Evolutionary conservation across 2,113 vertebrate genomes (phyloP).

Genomic region (Heliornis fulica): DNA sequence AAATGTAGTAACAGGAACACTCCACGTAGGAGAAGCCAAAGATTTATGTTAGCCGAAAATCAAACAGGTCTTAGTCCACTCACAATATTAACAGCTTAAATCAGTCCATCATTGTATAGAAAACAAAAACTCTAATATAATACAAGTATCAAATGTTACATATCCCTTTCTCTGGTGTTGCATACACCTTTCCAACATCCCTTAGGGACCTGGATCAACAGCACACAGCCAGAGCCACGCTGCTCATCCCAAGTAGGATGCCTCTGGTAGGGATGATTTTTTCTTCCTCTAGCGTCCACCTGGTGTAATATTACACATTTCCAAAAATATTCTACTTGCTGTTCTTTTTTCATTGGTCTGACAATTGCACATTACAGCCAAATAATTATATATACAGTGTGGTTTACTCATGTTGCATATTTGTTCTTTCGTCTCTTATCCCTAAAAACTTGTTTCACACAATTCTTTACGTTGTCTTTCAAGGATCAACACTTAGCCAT

Average conservation of each 20-base stretch:
- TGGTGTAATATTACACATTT: background rate
- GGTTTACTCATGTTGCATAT: background rate
- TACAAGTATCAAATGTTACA: background rate
- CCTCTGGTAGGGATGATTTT: background rate
- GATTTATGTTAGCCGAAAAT: background rate
- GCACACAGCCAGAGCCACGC: accelerated
- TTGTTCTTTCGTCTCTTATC: background rate
- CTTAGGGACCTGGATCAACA: background rate
- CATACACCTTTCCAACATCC: background rate
- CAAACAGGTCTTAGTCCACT: background rate
- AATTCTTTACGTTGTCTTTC: background rate
- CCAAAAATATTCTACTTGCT: background rate
- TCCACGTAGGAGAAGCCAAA: background rate
- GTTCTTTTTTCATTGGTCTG: background rate
- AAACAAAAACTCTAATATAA: background rate
- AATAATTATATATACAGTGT: background rate
- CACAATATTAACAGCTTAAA: background rate
- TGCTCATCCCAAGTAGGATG: background rate
- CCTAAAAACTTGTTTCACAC: background rate
- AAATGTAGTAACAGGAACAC: background rate
- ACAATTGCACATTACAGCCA: background rate
- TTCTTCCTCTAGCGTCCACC: background rate
- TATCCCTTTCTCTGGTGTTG: background rate
- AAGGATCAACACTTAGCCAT: background rate
- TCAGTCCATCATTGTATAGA: background rate